A percentile compares a stretch with the other conserved stretches of the same genome.
Conservation (phyloP, 2,888 invertebrate species). For the Thymelicus sylvestris region DNA sequence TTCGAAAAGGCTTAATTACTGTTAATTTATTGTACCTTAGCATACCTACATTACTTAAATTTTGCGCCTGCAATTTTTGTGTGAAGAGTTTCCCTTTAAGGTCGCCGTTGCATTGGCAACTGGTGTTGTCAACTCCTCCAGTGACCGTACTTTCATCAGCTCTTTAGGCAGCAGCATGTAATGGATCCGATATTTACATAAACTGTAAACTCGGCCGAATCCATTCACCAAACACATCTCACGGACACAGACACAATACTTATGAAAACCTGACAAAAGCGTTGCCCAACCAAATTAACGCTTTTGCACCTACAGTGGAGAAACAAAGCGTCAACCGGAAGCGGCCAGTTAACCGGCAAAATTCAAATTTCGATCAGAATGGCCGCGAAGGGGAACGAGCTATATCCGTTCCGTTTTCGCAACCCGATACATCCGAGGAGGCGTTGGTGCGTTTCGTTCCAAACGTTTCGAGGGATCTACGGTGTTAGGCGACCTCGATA, state of each 20-base stretch:
- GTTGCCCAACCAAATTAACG: conserved; percentile 33
- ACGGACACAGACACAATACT: conserved; percentile 3
- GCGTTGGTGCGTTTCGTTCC: conserved; percentile 73
- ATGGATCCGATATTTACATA: no score
- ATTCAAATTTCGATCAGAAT: conserved; percentile 82
- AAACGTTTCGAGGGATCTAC: conserved; percentile 52
- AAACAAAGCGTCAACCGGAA: conserved; percentile 77
- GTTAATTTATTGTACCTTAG: no score
- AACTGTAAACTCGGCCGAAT: not conserved
- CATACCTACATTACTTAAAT: no score
- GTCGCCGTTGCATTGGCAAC: no score
- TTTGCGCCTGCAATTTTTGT: no score
- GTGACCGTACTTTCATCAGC: no score
- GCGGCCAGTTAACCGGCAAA: conserved; percentile 81
- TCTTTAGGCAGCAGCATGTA: no score
- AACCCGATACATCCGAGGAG: conserved; percentile 63
- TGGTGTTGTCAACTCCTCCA: no score
- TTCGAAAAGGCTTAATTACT: no score
- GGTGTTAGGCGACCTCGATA: conserved; percentile 40
- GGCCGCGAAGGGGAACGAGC: conserved; percentile 77
- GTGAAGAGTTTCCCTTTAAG: no score
- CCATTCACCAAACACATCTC: conserved; percentile 12
- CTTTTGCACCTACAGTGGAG: conserved; percentile 45
- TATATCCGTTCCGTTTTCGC: conserved; percentile 84
- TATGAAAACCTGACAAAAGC: conserved; percentile 26